Evolutionary conservation across 2,797 vertebrate species (phyloP).

Genomic region (Cygnus olor): DNA sequence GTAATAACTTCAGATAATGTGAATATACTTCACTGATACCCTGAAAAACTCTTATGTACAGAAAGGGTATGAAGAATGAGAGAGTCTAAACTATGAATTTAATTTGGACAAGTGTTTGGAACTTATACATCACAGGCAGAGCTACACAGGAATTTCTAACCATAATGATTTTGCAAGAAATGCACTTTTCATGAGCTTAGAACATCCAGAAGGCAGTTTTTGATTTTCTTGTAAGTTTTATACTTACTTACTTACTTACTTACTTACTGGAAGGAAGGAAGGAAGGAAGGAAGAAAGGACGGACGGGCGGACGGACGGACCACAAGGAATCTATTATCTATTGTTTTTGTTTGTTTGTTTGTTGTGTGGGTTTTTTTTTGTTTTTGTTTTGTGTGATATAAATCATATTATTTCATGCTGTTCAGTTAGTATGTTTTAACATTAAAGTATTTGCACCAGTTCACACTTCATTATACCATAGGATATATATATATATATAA

Average conservation of each 20-base stretch:
- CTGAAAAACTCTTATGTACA: neutral
- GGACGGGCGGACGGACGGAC: too few relatives aligned
- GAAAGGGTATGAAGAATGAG: neutral
- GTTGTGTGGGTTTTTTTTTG: too few relatives aligned
- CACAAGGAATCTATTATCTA: too few relatives aligned
- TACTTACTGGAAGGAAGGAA: neutral
- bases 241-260: too few relatives aligned
- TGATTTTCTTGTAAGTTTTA: neutral
- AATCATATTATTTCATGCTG: neutral
- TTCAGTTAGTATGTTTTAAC: neutral
- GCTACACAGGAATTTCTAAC: neutral
- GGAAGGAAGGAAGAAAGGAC: too few relatives aligned
- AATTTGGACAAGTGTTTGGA: neutral
- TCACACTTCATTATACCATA: neutral
- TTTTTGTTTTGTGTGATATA: neutral
- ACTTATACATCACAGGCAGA: neutral
- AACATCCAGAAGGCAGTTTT: neutral
- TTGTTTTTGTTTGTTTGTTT: too few relatives aligned
- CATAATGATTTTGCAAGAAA: neutral
- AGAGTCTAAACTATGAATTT: neutral
- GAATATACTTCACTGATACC: neutral
- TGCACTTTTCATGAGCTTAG: neutral
- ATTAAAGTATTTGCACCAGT: neutral
- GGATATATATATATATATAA: neutral
- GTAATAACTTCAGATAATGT: neutral